Conservation (phyloP, 2,888 invertebrate genomes). For the Brachylomia viminalis region DNA sequence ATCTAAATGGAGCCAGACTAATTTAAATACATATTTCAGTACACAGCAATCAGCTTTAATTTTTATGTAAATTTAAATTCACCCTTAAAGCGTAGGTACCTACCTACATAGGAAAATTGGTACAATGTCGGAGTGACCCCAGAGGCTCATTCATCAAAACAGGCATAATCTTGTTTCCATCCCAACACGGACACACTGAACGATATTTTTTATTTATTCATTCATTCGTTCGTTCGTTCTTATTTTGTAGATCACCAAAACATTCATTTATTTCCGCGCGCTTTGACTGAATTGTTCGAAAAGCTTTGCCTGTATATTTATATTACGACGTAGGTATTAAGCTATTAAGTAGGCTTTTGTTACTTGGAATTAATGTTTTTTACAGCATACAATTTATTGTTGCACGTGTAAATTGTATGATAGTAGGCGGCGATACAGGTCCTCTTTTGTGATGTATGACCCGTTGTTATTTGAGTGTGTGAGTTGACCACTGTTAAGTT, state of each 20-base stretch:
- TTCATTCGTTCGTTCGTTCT: constrained; percentile 64
- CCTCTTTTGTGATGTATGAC: constrained; percentile 2
- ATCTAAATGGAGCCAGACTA: constrained; percentile 19
- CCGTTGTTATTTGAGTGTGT: constrained; percentile 7
- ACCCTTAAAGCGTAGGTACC: constrained; percentile 62
- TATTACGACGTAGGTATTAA: constrained; percentile 45
- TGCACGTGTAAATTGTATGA: constrained; percentile 26
- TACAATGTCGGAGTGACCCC: constrained; percentile 72
- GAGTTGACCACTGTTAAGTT: constrained; percentile 11
- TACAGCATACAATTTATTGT: constrained; percentile 8
- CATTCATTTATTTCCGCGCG: constrained; percentile 60
- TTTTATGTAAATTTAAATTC: constrained; percentile 66
- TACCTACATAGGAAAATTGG: constrained; percentile 69
- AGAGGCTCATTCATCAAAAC: constrained; percentile 82
- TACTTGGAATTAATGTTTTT: constrained; percentile 31
- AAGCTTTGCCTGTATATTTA: constrained; percentile 39
- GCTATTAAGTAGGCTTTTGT: constrained; percentile 47
- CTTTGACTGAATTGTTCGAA: constrained; percentile 54
- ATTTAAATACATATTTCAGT: constrained; percentile 43
- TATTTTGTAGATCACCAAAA: constrained; percentile 62
- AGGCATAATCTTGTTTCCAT: constrained; percentile 81
- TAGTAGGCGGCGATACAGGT: not conserved
- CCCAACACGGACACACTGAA: constrained; percentile 78
- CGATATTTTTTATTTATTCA: constrained; percentile 77
- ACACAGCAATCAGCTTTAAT: constrained; percentile 46